Evolutionary conservation across 1,140 invertebrate species (phyloP).

Genomic region (Bathynomus jamesi): DNA sequence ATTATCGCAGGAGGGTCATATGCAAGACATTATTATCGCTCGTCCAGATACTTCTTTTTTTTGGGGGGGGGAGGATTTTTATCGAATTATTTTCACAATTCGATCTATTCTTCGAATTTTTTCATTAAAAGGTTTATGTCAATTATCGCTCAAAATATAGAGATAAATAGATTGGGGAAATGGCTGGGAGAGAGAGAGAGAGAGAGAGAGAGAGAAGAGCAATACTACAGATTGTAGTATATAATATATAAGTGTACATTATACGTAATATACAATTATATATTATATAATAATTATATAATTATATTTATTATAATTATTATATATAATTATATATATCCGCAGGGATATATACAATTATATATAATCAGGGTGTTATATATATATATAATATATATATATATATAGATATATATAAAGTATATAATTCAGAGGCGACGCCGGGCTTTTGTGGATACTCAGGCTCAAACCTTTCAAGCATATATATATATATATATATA

Average conservation of each 20-base stretch:
- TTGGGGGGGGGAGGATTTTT: neutral
- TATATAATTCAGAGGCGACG: no score
- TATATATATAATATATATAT: conserved; percentile 3
- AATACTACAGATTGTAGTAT: no score
- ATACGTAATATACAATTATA: neutral
- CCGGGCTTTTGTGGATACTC: no score
- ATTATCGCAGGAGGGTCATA: no score
- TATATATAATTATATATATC: neutral
- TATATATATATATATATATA: neutral
- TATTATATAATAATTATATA: neutral
- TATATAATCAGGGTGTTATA: neutral
- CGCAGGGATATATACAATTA: neutral
- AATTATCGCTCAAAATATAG: neutral
- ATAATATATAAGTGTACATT: neutral
- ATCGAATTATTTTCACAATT: neutral
- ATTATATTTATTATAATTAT: neutral
- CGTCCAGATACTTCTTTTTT: no score
- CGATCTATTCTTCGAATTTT: neutral
- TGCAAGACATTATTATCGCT: no score
- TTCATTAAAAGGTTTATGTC: neutral
- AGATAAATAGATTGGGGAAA: neutral
- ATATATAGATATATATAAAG: neutral
- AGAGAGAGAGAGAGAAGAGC: no score
- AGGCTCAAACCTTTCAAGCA: no score
- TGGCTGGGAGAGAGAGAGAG: no score